Conservation (phyloP, 1,140 invertebrate species). For the Platorchestia sp. region DNA sequence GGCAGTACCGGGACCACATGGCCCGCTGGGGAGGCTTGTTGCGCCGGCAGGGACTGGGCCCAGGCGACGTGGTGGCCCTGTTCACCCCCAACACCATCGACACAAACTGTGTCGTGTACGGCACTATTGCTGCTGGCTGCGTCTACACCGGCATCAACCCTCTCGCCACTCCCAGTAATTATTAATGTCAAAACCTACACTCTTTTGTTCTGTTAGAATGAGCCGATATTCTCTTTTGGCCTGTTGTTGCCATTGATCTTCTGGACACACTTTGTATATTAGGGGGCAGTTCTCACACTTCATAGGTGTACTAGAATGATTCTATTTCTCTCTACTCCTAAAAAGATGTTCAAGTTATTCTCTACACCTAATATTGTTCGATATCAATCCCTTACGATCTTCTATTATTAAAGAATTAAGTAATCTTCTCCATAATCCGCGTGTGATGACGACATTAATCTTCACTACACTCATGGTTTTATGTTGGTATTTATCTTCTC, state of each 20-base stretch:
- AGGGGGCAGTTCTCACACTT: too few species aligned
- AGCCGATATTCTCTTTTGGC: too few species aligned
- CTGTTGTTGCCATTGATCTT: too few species aligned
- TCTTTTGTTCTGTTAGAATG: too few species aligned
- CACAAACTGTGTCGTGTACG: not conserved
- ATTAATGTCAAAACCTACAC: not conserved
- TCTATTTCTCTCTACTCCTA: not conserved
- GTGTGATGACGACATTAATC: too few species aligned
- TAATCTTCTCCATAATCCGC: too few species aligned
- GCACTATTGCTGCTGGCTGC: slow-evolving; percentile 17
- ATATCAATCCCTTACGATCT: not conserved
- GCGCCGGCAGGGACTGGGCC: not conserved
- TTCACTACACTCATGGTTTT: too few species aligned
- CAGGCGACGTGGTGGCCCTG: not conserved
- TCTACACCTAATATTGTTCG: not conserved
- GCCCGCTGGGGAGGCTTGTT: not conserved
- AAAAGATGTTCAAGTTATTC: not conserved
- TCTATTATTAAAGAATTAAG: too few species aligned
- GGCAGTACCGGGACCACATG: slow-evolving; percentile 6
- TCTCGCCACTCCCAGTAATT: not conserved
- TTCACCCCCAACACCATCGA: not conserved
- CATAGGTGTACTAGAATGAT: too few species aligned
- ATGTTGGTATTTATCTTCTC: too few species aligned
- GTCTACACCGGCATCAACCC: slow-evolving; percentile 40
- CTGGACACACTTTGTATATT: too few species aligned